Percentiles rank a stretch among this genome's conserved stretches.
Evolutionary conservation across 1,140 invertebrate genomes (phyloP).

Genomic region (Amyelois transitella): DNA sequence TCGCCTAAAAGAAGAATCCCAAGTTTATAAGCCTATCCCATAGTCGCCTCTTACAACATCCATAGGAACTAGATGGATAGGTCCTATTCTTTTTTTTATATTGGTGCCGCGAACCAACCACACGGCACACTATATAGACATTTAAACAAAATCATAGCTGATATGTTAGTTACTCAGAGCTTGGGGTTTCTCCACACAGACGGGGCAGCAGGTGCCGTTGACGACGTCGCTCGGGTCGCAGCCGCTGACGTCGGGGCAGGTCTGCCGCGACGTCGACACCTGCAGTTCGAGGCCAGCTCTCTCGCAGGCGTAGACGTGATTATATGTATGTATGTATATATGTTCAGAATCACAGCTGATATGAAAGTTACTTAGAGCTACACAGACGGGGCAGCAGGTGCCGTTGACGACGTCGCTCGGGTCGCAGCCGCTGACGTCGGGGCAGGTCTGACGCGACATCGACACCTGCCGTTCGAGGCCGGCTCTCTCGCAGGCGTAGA

Average conservation of each 20-base stretch:
- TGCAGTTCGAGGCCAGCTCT: background rate
- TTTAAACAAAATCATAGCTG: background rate
- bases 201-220: constrained; percentile 79
- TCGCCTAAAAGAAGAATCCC: too few relatives aligned
- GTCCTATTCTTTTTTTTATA: too few relatives aligned
- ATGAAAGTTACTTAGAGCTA: constrained; percentile 64
- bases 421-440: constrained; percentile 77
- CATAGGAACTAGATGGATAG: too few relatives aligned
- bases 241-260: constrained; percentile 6
- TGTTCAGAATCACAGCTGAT: background rate
- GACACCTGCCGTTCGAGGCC: constrained; percentile 74
- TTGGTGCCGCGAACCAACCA: too few relatives aligned
- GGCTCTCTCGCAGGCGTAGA: constrained; percentile 72
- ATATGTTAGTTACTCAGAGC: constrained; percentile 45
- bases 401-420: constrained; percentile 73
- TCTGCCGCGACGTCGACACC: too few relatives aligned
- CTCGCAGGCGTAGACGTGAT: constrained; percentile 22
- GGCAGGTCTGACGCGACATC: constrained; percentile 75
- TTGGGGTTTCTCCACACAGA: constrained; percentile 76
- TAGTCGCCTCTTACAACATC: too few relatives aligned
- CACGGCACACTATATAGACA: too few relatives aligned
- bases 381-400: constrained; percentile 81
- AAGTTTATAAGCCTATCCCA: too few relatives aligned
- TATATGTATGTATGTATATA: background rate
- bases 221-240: constrained; percentile 76